Evolutionary conservation across 2,888 invertebrate species (phyloP), one percentile per base, ranked within the genome.

Genomic region (Embidobia sp.): DNA sequence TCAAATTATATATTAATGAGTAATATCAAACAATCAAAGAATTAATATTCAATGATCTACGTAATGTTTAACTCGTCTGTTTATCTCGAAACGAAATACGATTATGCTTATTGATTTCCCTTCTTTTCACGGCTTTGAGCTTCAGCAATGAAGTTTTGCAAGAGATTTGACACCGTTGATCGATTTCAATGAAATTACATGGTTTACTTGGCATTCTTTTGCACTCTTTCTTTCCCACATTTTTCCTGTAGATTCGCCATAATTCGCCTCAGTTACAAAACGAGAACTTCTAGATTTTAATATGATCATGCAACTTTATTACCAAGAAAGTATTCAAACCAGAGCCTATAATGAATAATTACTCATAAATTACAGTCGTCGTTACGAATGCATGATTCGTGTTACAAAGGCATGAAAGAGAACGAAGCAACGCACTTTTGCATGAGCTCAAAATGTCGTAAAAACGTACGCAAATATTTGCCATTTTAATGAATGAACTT

Each of bases 111-210:
- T 27, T 40, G 10, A 16, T 57, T 49, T 22, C 26, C n/a, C 11
- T 33, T 37, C 29, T 16, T 55, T 42, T n/a, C 22, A 22, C 29
- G 18, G 8, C 15, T 27, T 27, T 44, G 8, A 40, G 33, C 44
- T 31, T 27, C 11, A 40, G 10, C 63, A 73, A 64, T 40, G 57
- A 66, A 73, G 42, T 87, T 87, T 87, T 67, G 85, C 84, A 81
- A 83, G 80, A 85, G 87, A 87, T 87, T 87, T 87, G 82, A 69
- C 84, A 79, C 80, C 81, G 69, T 49, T 83, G 83, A 85, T 85
- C 85, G 84, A 59, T 82, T 63, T 77, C 78, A 86, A 87, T 80
- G 80, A 84, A 86, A 86, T 87, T 86, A 87, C 84, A 82, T 82
- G 84, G 82, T 63, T 63, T 75, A 82, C 79, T 85, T 82, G 81